Base-by-base conservation (phyloP, 2,888 invertebrate species). In the Coleophora flavipennella region DNA sequence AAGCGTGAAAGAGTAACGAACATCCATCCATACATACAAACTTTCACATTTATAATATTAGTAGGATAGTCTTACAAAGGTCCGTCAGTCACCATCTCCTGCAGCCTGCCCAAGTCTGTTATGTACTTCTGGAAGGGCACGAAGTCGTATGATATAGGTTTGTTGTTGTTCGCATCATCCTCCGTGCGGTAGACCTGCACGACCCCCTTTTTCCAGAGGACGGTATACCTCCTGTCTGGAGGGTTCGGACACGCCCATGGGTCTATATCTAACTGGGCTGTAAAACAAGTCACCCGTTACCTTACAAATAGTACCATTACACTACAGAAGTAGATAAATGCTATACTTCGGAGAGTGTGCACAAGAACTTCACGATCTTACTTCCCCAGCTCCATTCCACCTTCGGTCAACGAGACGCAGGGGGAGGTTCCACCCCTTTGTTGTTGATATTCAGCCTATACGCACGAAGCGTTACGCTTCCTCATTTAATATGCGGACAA, bases 71-170 rank as follows among this genome's bases (percentile, higher is more conserved):
- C 92, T 90, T 76, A 95, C 92, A 99, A 75, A 8, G 98, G 98
- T 37, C 98, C 99, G 84, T 99, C 96, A 33, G 94, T 93, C 51
- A 97, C 95, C 92, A 98, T 93, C 38, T 89, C 89, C 59, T 93
- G 93, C 68, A 97, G 88, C 20, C 89, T 79, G 53, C 90, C 91
- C 88, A 96, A 92, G 59, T 97, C 97, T 27, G 88, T 87, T 6
- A 95, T 90, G 67, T 92, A 97, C 40, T 90, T 89, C 25, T 86
- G 86, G 53, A 95, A 86, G 55, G 92, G 87, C 0, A 93, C 90
- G 64, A 90, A 92, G 0, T 86, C 76, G 65, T 90, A 93, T 13
- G 91, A 87, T 29, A 92, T 64, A 0, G 90, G 85, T 34, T 87
- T 85, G 6, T 80, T 74, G 1, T 81, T 75, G 0, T 79, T 79